Evolutionary conservation across 1,140 invertebrate genomes (phyloP).

Genomic region (Lanistes nyassanus): DNA sequence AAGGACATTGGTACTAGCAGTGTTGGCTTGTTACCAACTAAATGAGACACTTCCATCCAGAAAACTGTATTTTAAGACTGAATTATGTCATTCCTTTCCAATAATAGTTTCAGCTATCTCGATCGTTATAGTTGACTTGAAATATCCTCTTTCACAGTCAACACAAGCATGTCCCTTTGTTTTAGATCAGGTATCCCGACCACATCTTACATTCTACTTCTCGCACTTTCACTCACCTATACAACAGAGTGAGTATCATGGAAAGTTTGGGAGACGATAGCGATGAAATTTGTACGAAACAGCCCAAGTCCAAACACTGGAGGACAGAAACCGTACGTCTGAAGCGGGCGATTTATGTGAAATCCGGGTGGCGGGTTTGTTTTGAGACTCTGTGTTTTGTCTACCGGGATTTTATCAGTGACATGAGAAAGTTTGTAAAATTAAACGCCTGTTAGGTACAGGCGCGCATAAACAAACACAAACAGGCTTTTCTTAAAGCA

Average conservation of each 20-base stretch:
- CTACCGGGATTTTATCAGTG: constrained; percentile 4
- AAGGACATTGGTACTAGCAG: no score
- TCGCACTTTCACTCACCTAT: background rate
- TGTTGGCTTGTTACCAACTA: no score
- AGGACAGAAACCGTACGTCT: background rate
- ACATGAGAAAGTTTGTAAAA: constrained; percentile 12
- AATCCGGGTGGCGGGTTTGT: constrained; percentile 3
- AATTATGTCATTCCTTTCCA: no score
- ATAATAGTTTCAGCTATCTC: no score
- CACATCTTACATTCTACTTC: no score
- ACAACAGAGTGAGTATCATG: no score
- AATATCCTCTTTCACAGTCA: no score
- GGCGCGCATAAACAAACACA: constrained; percentile 8
- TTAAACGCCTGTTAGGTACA: constrained; percentile 7
- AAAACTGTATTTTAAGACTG: no score
- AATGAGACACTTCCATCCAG: no score
- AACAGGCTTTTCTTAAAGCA: background rate
- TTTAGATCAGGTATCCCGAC: no score
- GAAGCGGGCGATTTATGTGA: background rate
- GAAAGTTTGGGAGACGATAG: background rate
- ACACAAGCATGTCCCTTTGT: no score
- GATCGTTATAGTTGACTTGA: no score
- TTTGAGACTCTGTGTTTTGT: constrained; percentile 3
- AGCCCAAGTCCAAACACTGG: background rate
- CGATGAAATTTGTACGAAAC: background rate